Percentiles rank a stretch among this genome's conserved stretches.
Conservation (phyloP, 1,140 invertebrate genomes). For the Pseudobourletiella spinata region DNA sequence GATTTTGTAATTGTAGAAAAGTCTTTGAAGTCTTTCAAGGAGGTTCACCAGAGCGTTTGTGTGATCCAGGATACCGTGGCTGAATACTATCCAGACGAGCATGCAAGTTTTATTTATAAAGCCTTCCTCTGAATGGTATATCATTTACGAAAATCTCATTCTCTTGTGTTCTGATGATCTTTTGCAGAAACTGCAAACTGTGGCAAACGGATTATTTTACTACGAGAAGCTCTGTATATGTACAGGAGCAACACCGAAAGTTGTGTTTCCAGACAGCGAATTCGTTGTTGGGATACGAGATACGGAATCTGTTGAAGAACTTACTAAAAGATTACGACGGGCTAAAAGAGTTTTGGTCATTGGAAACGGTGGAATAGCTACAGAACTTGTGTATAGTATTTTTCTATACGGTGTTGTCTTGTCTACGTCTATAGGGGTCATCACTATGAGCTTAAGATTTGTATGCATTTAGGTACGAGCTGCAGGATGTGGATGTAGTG, state of each 20-base stretch:
- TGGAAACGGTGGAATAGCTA: slow-evolving; percentile 96
- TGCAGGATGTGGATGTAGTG: slow-evolving; percentile 70
- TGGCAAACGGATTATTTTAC: no score
- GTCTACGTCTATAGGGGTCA: no score
- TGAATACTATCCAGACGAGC: slow-evolving; percentile 46
- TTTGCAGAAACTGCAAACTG: slow-evolving; percentile 4
- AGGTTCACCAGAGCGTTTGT: slow-evolving; percentile 50
- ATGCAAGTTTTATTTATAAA: slow-evolving; percentile 39
- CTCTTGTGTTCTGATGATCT: no score
- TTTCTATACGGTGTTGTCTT: no score
- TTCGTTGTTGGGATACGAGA: slow-evolving; percentile 71
- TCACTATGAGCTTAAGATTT: no score
- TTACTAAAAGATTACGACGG: slow-evolving; percentile 58
- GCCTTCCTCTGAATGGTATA: no score
- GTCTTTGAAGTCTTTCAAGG: slow-evolving; percentile 47
- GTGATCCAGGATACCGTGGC: slow-evolving; percentile 57
- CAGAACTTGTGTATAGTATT: slow-evolving; percentile 71
- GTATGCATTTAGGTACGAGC: slow-evolving; percentile 63
- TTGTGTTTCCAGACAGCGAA: slow-evolving; percentile 50
- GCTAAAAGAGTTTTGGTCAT: slow-evolving; percentile 69
- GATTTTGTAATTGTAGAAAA: slow-evolving; percentile 78
- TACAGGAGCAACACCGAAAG: slow-evolving; percentile 73
- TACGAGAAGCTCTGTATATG: slow-evolving; percentile 86
- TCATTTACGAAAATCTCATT: no score
- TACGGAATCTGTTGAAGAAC: slow-evolving; percentile 81